These are phyloP conservation scores for Anastrepha obliqua DNA, from an alignment of 1,140 invertebrate species.

Conservation along the genomic window DNA sequence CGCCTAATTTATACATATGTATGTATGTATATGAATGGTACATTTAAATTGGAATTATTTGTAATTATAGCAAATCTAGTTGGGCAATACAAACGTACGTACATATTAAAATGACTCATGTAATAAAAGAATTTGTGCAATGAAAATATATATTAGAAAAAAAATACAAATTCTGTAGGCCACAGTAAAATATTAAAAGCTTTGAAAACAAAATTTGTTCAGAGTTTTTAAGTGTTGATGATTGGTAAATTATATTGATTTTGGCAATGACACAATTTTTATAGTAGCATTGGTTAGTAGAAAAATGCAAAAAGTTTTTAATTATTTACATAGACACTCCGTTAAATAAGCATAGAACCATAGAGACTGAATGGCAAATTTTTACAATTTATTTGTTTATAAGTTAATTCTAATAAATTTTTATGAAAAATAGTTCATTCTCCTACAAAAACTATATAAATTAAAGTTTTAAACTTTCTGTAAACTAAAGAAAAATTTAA, in stretches of 20 bases:
- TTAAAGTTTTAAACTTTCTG: no score
- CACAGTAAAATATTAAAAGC: not conserved
- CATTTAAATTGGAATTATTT: constrained; percentile 25
- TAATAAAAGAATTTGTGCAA: not conserved
- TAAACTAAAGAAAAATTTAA: no score
- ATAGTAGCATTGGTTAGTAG: not conserved
- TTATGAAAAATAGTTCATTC: no score
- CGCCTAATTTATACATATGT: not conserved
- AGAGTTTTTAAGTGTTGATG: not conserved
- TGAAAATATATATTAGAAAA: not conserved
- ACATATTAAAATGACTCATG: constrained; percentile 17
- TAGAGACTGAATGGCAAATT: no score
- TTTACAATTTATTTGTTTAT: no score
- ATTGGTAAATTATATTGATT: not conserved
- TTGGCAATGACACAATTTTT: constrained; percentile 7
- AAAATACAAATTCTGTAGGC: not conserved
- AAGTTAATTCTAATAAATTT: no score
- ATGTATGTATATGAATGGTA: not conserved
- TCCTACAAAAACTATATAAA: no score
- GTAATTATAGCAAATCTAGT: constrained; percentile 15
- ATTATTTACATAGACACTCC: no score
- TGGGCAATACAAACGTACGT: not conserved
- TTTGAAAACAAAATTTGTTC: not conserved
- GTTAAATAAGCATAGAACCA: no score
- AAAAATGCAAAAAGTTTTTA: no score